These are phyloP conservation scores for Podarcis lilfordi DNA, from an alignment of 2,797 vertebrate species.

Conservation along the genomic window DNA sequence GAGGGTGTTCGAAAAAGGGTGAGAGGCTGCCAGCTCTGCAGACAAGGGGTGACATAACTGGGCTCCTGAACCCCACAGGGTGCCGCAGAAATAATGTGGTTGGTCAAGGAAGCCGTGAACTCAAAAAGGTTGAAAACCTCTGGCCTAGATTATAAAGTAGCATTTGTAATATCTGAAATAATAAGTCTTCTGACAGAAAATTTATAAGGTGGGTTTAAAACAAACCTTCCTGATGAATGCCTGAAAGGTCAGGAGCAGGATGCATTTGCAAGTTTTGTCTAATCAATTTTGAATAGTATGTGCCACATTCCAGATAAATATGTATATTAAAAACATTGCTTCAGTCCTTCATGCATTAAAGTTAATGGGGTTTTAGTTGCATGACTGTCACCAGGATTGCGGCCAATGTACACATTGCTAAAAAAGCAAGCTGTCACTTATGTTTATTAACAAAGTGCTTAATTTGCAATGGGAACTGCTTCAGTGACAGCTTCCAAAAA, in stretches of 20 bases:
- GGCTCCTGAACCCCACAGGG: no score
- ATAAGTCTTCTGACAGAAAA: neutral
- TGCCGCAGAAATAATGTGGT: no score
- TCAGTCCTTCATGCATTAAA: neutral
- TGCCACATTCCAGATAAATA: no score
- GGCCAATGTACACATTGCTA: neutral
- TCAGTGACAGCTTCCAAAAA: neutral
- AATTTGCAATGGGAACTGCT: neutral
- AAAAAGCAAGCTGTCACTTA: neutral
- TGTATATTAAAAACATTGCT: neutral
- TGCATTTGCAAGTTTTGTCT: neutral
- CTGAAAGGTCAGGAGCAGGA: neutral
- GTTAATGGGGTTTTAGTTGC: neutral
- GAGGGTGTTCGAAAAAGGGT: no score
- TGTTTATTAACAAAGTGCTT: neutral
- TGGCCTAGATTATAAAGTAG: neutral
- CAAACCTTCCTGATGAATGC: neutral
- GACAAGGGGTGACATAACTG: no score
- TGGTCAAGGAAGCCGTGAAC: no score
- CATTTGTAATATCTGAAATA: no score
- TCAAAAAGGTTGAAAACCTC: no score
- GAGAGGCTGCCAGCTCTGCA: no score
- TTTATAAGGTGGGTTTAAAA: neutral
- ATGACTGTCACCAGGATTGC: neutral
- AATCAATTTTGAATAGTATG: neutral